Percentiles rank a stretch among this genome's conserved stretches.
Evolutionary conservation across 2,113 vertebrate species (phyloP).

Genomic region (Neolamprologus ventralis): DNA sequence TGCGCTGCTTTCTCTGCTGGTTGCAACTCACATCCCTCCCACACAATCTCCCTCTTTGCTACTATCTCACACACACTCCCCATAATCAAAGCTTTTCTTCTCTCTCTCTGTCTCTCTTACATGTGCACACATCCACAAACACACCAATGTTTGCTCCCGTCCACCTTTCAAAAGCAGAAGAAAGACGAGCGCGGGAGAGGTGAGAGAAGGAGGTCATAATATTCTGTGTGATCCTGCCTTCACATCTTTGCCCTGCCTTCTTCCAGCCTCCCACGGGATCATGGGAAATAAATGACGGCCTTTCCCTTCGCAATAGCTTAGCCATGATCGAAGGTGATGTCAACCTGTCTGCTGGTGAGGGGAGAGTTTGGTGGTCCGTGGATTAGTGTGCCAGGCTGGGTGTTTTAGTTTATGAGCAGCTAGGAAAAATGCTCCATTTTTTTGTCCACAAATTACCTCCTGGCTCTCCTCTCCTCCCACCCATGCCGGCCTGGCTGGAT

Average conservation of each 20-base stretch:
- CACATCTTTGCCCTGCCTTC: constrained; percentile 17
- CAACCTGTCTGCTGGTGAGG: constrained; percentile 34
- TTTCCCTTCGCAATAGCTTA: constrained; percentile 54
- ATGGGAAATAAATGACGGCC: constrained; percentile 56
- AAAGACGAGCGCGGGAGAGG: constrained; percentile 2
- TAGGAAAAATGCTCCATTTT: constrained; percentile 48
- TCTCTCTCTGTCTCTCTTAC: neutral
- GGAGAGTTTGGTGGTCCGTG: constrained; percentile 22
- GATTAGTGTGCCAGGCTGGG: constrained; percentile 57
- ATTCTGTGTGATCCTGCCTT: constrained; percentile 46
- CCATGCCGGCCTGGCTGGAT: constrained; percentile 40
- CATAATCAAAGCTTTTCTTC: constrained; percentile 14
- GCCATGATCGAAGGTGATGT: constrained; percentile 63
- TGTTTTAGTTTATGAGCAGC: constrained; percentile 51
- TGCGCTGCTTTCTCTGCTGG: constrained; percentile 2
- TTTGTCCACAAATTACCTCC: constrained; percentile 62
- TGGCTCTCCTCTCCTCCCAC: constrained; percentile 8
- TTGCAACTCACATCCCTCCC: constrained; percentile 35
- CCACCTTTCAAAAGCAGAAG: constrained; percentile 22
- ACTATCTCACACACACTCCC: constrained; percentile 5
- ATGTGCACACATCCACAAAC: neutral
- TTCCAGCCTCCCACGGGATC: constrained; percentile 36
- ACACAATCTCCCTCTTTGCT: constrained; percentile 25
- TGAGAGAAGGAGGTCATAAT: constrained; percentile 35
- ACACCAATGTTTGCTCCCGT: neutral